Evolutionary conservation across 2,797 vertebrate species (phyloP).

Genomic region (Sciaenops ocellatus): DNA sequence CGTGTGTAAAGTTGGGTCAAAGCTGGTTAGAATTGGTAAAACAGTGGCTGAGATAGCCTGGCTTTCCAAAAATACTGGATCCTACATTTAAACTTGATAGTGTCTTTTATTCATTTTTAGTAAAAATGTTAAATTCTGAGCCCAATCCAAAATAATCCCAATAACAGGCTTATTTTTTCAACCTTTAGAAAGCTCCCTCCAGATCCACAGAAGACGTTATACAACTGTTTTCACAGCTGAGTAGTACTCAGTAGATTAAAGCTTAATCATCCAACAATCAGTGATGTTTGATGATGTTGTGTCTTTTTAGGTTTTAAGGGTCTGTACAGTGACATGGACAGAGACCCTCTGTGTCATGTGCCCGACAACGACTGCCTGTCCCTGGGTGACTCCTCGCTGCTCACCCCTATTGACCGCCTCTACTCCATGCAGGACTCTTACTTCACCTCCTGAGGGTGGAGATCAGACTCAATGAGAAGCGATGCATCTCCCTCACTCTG

Average conservation of each 20-base stretch:
- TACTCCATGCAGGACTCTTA: conserved; percentile 99
- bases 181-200: neutral
- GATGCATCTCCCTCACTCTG: neutral
- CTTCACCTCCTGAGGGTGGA: conserved; percentile 92
- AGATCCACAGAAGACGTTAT: neutral
- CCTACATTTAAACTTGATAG: neutral
- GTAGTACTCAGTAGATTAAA: neutral
- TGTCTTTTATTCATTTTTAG: neutral
- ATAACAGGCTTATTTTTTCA: neutral
- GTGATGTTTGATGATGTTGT: neutral
- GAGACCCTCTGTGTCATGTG: conserved; percentile 89
- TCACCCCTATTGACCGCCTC: conserved; percentile 96
- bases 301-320: conserved; percentile 88
- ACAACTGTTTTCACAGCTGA: neutral
- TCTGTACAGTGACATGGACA: conserved; percentile 90
- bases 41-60: neutral
- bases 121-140: neutral
- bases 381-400: conserved; percentile 86
- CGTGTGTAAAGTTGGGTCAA: neutral
- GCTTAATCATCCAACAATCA: neutral
- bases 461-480: conserved; percentile 18
- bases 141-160: neutral
- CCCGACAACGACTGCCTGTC: conserved; percentile 90
- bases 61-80: neutral
- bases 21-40: neutral